Evolutionary conservation across 2,113 vertebrate species (phyloP), one percentile per base, ranked within the genome.

Genomic region (Myocastor coypus): DNA sequence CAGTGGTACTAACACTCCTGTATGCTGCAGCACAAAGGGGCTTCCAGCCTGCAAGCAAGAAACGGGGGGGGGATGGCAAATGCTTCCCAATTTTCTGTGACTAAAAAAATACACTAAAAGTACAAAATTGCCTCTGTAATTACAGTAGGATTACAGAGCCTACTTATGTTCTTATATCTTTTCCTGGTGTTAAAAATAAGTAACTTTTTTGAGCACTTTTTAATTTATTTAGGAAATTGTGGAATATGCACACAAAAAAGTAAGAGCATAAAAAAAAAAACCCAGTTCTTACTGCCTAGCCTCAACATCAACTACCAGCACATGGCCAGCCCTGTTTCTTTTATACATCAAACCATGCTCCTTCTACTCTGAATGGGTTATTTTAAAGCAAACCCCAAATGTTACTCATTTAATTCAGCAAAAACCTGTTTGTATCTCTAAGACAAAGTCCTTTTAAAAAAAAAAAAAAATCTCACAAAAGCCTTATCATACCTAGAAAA

Each of bases 371-470:
- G 64, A 94, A 6, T 42, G 68, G 14, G 71, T 88, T 86, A 95
- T 66, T 95, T 85, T 68, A 93, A 94, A 92, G n/a, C 59, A 96
- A 95, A 95, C 22, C 46, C 34, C 63, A 96, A n/a, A 46, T 66
- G n/a, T 77, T 13, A 0, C 22, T 75, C 17, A 86, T 77, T 91
- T 91, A 10, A 91, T 85, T 37, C 68, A 95, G 46, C 46, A 96
- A 83, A 87, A 86, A 75, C 42, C 90, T 95, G 5, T 57, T 71
- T 57, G 13, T 82, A 83, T 37, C 30, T 92, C 82, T 95, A 92
- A 94, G 92, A 69, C 37, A 46, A 92, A 11, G 17, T 63, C 30
- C 30, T 78, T 91, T 94, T 32, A 16, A 57, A 81, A 55, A 83
- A 91, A 77, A 85, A 81, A 73, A 77, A 92, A 37, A 91, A 4